A percentile compares a stretch with the other conserved stretches of the same genome.
Conservation (phyloP, 1,140 invertebrate genomes). For the Hormaphis cornu region DNA sequence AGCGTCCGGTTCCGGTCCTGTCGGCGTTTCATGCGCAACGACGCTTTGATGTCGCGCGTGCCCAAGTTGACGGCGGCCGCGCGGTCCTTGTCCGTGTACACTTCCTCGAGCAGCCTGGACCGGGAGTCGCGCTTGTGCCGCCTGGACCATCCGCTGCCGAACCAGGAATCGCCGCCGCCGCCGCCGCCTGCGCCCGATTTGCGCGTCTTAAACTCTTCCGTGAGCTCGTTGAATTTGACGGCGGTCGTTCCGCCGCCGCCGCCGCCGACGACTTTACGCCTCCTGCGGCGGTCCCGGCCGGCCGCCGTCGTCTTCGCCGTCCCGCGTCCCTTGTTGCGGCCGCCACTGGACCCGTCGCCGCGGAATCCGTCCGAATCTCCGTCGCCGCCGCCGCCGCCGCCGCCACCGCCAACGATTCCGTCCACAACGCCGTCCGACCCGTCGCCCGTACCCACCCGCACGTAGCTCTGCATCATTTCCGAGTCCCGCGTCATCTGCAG, state of each 20-base stretch:
- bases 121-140: constrained; percentile 43
- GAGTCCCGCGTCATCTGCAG: constrained; percentile 37
- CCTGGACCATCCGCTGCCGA: constrained; percentile 38
- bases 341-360: constrained; percentile 33
- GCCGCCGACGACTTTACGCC: not conserved
- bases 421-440: constrained; percentile 12
- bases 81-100: constrained; percentile 81
- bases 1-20: constrained; percentile 63
- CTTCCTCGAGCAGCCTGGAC: constrained; percentile 52
- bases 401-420: not conserved
- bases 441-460: constrained; percentile 34
- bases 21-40: constrained; percentile 65
- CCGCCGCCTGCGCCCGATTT: constrained; percentile 40
- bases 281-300: constrained; percentile 40
- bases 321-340: constrained; percentile 21
- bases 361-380: not conserved
- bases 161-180: not conserved
- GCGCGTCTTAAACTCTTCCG: constrained; percentile 44
- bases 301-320: constrained; percentile 2
- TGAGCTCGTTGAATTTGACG: constrained; percentile 39
- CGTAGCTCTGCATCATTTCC: constrained; percentile 39
- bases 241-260: not conserved
- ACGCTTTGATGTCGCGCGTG: constrained; percentile 71
- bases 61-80: constrained; percentile 80
- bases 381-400: not conserved